phyloP scores from a whole-genome alignment of 2,797 vertebrate species.

The Gymnothorax javanicus region DNA sequence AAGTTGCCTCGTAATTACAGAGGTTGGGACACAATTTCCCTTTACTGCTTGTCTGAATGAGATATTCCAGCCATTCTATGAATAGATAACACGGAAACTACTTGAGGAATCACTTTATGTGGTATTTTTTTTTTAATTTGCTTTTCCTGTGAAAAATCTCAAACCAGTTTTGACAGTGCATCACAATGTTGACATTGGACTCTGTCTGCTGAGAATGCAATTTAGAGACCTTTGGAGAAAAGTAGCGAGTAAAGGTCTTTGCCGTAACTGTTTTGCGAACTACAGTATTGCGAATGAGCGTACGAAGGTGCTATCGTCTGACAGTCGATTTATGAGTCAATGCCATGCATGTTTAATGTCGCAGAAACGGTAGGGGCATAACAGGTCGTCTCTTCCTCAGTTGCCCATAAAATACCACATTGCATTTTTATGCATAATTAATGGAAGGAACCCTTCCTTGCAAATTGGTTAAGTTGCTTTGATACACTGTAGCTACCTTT shows the following conservation, averaged over 20 bases:
- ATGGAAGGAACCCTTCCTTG: background rate
- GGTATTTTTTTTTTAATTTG: background rate
- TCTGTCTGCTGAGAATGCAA: background rate
- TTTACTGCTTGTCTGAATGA: slow-evolving; percentile 34
- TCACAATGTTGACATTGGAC: background rate
- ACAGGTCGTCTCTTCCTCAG: background rate
- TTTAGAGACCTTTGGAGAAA: background rate
- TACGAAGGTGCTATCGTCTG: background rate
- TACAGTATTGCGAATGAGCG: background rate
- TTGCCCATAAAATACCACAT: background rate
- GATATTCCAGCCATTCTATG: slow-evolving; percentile 34
- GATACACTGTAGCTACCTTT: background rate
- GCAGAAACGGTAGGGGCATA: background rate
- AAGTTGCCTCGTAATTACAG: slow-evolving; percentile 57
- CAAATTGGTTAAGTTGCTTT: background rate
- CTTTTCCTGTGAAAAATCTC: background rate
- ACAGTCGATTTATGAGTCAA: slow-evolving; percentile 3
- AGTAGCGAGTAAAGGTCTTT: background rate
- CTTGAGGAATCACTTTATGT: slow-evolving; percentile 4
- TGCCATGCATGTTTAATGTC: background rate
- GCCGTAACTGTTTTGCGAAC: background rate
- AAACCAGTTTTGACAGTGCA: background rate
- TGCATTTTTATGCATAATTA: background rate
- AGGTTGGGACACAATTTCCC: slow-evolving; percentile 52
- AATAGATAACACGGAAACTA: slow-evolving; percentile 36